phyloP scores from a whole-genome alignment of 2,888 invertebrate species.

The Tachina fera region DNA sequence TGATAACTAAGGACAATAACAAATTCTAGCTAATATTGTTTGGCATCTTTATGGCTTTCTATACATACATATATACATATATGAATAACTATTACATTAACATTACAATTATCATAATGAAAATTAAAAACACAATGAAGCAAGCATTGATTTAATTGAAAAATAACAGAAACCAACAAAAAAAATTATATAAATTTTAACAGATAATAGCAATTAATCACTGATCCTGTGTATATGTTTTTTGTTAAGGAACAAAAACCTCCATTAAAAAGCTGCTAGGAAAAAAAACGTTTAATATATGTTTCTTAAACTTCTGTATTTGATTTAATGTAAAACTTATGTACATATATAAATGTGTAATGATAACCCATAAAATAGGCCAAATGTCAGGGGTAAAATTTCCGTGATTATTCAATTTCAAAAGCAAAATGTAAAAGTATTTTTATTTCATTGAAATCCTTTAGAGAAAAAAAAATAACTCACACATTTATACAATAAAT shows the following conservation, averaged over 20 bases:
- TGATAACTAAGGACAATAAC: constrained; percentile 18
- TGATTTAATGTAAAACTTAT: constrained; percentile 6
- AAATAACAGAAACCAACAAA: constrained; percentile 10
- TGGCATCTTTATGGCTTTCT: constrained; percentile 45
- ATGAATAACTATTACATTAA: not conserved
- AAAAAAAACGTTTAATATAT: not conserved
- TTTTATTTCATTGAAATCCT: constrained; percentile 33
- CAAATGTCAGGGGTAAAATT: constrained; percentile 66
- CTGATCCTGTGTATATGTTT: constrained; percentile 18
- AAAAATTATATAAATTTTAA: constrained; percentile 45
- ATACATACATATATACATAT: not conserved
- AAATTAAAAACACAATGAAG: not conserved
- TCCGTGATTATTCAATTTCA: constrained; percentile 53
- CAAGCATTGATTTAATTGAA: constrained; percentile 59
- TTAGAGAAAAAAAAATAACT: constrained; percentile 9
- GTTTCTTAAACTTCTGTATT: not conserved
- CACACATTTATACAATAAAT: constrained; percentile 36
- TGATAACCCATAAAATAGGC: constrained; percentile 64
- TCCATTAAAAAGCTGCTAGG: not conserved
- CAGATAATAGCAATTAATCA: constrained; percentile 59
- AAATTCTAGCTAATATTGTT: not conserved
- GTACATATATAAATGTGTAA: constrained; percentile 40
- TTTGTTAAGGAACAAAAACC: constrained; percentile 16
- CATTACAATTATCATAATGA: constrained; percentile 33
- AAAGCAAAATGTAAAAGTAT: constrained; percentile 25